These are phyloP conservation scores for Akabosia matsudoensis DNA, from an alignment of 1,140 invertebrate species.

Conservation along the genomic window DNA sequence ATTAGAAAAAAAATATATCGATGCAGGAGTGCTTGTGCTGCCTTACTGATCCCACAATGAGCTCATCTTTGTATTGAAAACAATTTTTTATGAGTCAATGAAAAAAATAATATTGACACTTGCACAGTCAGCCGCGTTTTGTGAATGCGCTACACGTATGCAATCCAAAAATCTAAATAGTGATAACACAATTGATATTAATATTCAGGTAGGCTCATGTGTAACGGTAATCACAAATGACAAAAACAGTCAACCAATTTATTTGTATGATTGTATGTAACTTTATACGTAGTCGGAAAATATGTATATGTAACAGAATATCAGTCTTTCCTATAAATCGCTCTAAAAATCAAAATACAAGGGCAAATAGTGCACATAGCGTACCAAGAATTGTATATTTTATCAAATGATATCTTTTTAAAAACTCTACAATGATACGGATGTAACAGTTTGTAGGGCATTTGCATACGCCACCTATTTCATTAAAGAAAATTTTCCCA, in stretches of 20 bases:
- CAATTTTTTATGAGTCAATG: background rate
- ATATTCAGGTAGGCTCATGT: background rate
- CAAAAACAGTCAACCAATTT: background rate
- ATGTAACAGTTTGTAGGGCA: no score
- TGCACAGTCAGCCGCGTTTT: background rate
- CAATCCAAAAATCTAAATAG: background rate
- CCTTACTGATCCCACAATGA: background rate
- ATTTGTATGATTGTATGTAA: background rate
- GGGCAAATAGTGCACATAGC: no score
- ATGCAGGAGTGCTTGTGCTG: background rate
- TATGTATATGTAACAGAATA: no score
- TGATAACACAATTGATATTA: background rate
- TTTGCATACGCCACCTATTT: no score
- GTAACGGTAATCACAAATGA: background rate
- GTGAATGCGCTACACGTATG: background rate
- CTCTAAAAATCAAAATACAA: no score
- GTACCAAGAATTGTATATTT: no score
- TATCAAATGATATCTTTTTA: no score
- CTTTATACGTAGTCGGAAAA: background rate
- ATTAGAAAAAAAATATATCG: no score
- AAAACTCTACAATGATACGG: no score
- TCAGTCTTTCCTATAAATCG: no score
- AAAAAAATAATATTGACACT: background rate
- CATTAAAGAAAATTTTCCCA: no score
- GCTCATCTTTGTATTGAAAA: background rate